Conservation (phyloP, 2,113 vertebrate genomes). For the Machaerirhynchus nigripectus region DNA sequence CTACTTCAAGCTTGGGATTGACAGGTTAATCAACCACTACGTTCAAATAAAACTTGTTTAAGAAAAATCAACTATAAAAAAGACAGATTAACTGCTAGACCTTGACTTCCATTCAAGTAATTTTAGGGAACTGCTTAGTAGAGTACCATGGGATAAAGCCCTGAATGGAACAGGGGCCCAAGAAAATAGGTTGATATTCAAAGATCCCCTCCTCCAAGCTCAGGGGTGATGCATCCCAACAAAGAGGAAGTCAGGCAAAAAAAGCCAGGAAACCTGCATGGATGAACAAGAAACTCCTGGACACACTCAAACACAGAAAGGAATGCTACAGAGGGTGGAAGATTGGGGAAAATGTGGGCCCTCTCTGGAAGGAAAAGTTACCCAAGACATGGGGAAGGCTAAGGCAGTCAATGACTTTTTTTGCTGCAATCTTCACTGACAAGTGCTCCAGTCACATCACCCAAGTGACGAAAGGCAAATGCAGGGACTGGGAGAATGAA, state of each 20-base stretch:
- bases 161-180: not conserved
- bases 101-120: not conserved
- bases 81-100: not conserved
- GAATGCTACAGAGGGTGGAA: not conserved
- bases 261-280: not conserved
- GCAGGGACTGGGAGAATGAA: not conserved
- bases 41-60: not conserved
- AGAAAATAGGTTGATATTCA: not conserved
- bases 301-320: not conserved
- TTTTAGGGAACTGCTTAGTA: not conserved
- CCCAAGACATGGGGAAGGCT: not conserved
- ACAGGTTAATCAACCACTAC: not conserved
- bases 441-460: not conserved
- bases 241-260: not conserved
- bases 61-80: not conserved
- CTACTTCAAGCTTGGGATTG: not conserved
- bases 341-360: not conserved
- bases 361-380: not conserved
- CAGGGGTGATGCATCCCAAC: not conserved
- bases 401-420: not conserved
- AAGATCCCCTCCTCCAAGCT: not conserved
- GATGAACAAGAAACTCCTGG: not conserved
- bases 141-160: not conserved
- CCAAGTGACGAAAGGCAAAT: not conserved
- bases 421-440: not conserved